phyloP scores from a whole-genome alignment of 2,797 vertebrate genomes.

The Molossus alvarezi region DNA sequence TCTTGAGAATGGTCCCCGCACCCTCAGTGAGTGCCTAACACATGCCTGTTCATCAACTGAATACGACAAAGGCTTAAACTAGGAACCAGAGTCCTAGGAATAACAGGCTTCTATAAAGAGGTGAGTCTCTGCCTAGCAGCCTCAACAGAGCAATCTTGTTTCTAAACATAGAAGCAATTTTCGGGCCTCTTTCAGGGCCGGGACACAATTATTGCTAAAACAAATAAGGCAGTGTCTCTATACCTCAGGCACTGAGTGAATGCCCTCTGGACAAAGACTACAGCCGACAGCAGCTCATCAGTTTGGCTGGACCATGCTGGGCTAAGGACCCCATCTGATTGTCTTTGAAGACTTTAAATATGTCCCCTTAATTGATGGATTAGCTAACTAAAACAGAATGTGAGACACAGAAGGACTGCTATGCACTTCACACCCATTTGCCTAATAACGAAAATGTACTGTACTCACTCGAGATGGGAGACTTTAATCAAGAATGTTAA shows the following conservation, averaged over 20 bases:
- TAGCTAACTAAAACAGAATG: conserved; percentile 84
- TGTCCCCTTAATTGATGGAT: conserved; percentile 88
- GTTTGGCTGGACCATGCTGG: conserved; percentile 43
- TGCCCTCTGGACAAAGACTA: conserved; percentile 73
- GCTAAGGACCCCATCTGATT: conserved; percentile 76
- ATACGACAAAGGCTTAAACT: conserved; percentile 87
- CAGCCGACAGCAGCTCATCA: conserved; percentile 32
- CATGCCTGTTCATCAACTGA: conserved; percentile 88
- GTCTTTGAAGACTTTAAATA: conserved; percentile 86
- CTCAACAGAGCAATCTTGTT: conserved; percentile 91
- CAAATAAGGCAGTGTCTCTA: conserved; percentile 92
- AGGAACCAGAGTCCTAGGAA: conserved; percentile 87
- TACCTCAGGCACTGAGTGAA: conserved; percentile 86
- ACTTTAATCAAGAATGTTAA: conserved; percentile 45
- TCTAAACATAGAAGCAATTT: conserved; percentile 94
- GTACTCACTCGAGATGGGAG: conserved; percentile 62
- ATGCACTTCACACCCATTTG: conserved; percentile 76
- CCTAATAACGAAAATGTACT: conserved; percentile 81
- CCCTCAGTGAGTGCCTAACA: conserved; percentile 83
- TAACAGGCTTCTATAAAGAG: conserved; percentile 90
- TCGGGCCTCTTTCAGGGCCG: conserved; percentile 87
- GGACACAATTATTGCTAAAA: conserved; percentile 92
- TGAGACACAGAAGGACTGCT: conserved; percentile 79
- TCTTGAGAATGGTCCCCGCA: conserved; percentile 82
- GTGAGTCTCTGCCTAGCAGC: conserved; percentile 89